These are phyloP conservation scores for Phoronis australis DNA, from an alignment of 2,888 invertebrate species.

Conservation along the genomic window DNA sequence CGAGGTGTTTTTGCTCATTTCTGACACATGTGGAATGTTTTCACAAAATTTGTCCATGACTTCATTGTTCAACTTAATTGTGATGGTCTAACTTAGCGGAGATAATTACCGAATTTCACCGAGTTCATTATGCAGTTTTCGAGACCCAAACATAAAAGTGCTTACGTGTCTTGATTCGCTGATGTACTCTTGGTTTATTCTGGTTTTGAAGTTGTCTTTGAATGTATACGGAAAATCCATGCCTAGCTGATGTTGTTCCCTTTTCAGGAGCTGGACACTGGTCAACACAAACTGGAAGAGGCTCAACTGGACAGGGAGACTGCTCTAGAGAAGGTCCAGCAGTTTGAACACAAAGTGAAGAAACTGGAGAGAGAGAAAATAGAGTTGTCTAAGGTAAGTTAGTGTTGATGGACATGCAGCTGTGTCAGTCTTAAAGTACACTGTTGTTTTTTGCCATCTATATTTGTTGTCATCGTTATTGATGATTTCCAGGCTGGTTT, in stretches of 20 bases:
- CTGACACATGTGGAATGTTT: too few species aligned
- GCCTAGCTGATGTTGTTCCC: not conserved
- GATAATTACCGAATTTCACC: too few species aligned
- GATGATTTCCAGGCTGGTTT: too few species aligned
- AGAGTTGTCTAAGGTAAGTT: constrained; percentile 26
- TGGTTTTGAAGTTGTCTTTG: not conserved
- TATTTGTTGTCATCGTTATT: too few species aligned
- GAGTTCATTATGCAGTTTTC: too few species aligned
- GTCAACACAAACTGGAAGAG: constrained; percentile 28
- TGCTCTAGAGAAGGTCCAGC: constrained; percentile 20
- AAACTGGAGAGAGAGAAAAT: constrained; percentile 35
- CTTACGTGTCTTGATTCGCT: too few species aligned
- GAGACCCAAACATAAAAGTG: too few species aligned
- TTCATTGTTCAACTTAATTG: too few species aligned
- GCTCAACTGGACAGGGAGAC: constrained; percentile 24
- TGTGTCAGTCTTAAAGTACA: not conserved
- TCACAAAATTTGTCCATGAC: too few species aligned
- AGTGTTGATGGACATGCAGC: not conserved
- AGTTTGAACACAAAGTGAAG: constrained; percentile 24
- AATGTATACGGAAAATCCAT: not conserved
- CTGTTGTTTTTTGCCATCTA: not conserved
- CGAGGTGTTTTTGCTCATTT: too few species aligned
- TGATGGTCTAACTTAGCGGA: too few species aligned
- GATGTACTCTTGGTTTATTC: too few species aligned
- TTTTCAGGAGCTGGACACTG: constrained; percentile 31